Percentiles rank a stretch among this genome's conserved stretches.
Conservation (phyloP, 1,140 invertebrate genomes). For the Drosophila oshimai region DNA sequence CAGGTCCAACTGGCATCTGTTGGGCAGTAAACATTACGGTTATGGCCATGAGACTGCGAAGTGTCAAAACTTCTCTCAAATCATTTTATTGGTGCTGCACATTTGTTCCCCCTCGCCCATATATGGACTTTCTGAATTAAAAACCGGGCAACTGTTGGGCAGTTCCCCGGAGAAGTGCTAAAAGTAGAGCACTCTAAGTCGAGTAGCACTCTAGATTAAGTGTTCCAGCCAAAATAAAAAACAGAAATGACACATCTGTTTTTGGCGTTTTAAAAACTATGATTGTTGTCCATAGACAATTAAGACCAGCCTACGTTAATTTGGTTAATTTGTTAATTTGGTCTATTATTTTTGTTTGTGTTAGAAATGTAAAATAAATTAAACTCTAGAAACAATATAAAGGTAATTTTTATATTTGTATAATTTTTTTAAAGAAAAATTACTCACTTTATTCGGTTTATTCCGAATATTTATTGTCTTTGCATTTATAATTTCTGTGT, state of each 20-base stretch:
- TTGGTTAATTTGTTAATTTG: no score
- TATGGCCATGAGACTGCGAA: constrained; percentile 46
- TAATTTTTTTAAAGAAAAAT: no score
- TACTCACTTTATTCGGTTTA: no score
- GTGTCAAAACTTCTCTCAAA: constrained; percentile 41
- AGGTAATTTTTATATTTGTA: no score
- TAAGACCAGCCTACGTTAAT: background rate
- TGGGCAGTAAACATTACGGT: constrained; percentile 55
- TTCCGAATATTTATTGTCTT: no score
- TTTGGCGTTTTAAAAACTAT: background rate
- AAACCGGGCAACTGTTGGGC: background rate
- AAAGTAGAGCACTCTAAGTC: constrained; percentile 20
- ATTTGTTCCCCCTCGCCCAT: background rate
- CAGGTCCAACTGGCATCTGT: constrained; percentile 36
- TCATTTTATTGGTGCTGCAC: constrained; percentile 34
- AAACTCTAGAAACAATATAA: no score
- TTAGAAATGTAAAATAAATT: no score
- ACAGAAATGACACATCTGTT: background rate
- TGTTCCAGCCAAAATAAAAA: background rate
- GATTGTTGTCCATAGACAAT: background rate
- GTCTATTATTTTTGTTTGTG: no score
- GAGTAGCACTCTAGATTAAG: constrained; percentile 11
- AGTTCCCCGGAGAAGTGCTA: constrained; percentile 4
- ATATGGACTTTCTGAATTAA: constrained; percentile 9
- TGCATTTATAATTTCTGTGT: no score